Conservation (phyloP, 2,113 vertebrate species). For the Saguinus imperator region DNA sequence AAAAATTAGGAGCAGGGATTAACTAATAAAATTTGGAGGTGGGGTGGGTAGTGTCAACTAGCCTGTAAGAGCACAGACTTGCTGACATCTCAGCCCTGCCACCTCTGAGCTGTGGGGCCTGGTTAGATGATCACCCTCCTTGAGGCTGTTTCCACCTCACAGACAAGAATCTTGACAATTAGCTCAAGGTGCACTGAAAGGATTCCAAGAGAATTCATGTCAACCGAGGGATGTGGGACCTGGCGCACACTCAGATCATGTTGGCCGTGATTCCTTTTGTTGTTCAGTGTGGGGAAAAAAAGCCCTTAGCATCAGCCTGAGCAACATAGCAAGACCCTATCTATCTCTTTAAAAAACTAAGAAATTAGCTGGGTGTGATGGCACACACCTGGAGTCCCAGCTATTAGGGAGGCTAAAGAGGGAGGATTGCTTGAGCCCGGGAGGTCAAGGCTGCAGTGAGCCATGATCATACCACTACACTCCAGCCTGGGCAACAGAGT, state of each 20-base stretch:
- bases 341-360: no score
- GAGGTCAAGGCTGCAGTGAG: no score
- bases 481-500: no score
- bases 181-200: background rate
- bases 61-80: background rate
- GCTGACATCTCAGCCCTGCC: rapidly evolving
- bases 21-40: background rate
- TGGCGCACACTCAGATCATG: background rate
- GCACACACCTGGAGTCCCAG: no score
- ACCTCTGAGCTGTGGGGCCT: background rate
- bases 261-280: background rate
- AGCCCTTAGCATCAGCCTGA: no score
- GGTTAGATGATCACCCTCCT: background rate
- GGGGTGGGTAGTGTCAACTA: rapidly evolving
- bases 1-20: no score
- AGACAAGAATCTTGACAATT: background rate
- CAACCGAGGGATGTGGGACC: background rate
- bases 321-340: no score
- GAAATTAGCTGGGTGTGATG: no score
- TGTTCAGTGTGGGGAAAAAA: background rate
- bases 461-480: no score
- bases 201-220: background rate
- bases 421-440: no score
- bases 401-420: no score
- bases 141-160: background rate